Conservation (phyloP, 2,797 vertebrate genomes). For the Micropoecilia bifurca region DNA sequence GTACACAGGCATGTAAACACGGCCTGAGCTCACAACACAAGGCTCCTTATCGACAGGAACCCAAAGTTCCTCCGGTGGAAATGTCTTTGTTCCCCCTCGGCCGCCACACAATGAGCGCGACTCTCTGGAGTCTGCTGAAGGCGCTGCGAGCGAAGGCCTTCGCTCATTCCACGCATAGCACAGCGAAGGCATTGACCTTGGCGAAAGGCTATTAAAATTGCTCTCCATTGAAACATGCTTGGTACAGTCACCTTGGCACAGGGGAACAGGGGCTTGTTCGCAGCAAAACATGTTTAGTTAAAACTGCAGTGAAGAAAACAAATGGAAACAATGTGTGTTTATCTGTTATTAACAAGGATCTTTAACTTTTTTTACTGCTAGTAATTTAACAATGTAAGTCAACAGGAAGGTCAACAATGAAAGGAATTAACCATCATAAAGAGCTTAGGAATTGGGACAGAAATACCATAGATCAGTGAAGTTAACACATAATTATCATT, state of each 20-base stretch:
- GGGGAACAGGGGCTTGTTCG: conserved; percentile 23
- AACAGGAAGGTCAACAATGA: not conserved
- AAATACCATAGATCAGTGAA: not conserved
- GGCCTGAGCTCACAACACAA: conserved; percentile 66
- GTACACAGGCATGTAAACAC: conserved; percentile 82
- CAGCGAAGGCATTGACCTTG: conserved; percentile 69
- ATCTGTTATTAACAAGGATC: not conserved
- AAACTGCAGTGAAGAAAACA: conserved; percentile 28
- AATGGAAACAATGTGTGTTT: conserved; percentile 13
- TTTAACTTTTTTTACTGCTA: not conserved
- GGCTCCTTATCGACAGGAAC: conserved; percentile 87
- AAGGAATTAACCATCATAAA: not conserved
- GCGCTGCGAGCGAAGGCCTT: conserved; percentile 66
- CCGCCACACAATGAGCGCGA: conserved; percentile 82
- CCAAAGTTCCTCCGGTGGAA: conserved; percentile 86
- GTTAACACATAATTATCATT: not conserved
- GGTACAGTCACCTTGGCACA: conserved; percentile 54
- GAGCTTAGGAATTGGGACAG: not conserved
- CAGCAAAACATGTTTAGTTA: conserved; percentile 42
- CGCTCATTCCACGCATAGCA: conserved; percentile 73
- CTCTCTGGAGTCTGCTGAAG: conserved; percentile 82
- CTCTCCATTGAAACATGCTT: conserved; percentile 41
- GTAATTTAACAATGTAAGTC: not conserved
- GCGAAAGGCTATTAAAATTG: conserved; percentile 65
- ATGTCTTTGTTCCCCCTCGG: conserved; percentile 82